phyloP scores from a whole-genome alignment of 2,888 invertebrate species.

The Escarpia spicata region DNA sequence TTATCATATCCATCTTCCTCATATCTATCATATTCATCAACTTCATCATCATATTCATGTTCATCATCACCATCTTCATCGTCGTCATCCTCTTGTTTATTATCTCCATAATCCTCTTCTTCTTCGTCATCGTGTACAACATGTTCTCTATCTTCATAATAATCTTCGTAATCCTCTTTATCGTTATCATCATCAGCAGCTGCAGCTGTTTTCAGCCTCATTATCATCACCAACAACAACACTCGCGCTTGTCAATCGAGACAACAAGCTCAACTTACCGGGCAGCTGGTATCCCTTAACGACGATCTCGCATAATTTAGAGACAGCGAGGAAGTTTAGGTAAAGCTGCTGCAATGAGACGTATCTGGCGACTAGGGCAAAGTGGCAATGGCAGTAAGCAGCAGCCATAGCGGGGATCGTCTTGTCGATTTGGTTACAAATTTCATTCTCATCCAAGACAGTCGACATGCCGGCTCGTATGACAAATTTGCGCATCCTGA shows the following conservation, averaged over 20 bases:
- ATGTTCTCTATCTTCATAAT: too few relatives aligned
- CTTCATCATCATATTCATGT: slow-evolving; percentile 36
- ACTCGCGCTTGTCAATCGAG: neutral
- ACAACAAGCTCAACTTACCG: neutral
- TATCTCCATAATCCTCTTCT: too few relatives aligned
- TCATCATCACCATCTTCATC: slow-evolving; percentile 44
- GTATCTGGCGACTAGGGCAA: neutral
- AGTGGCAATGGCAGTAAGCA: neutral
- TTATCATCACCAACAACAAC: too few relatives aligned
- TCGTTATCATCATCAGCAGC: too few relatives aligned
- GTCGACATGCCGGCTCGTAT: neutral
- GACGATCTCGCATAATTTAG: neutral
- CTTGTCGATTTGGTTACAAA: neutral
- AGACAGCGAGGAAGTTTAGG: neutral
- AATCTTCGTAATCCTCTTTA: too few relatives aligned
- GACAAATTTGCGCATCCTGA: neutral
- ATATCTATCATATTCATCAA: slow-evolving; percentile 26
- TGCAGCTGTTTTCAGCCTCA: too few relatives aligned
- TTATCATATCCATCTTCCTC: slow-evolving; percentile 27
- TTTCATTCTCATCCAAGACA: neutral
- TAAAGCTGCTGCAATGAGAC: neutral
- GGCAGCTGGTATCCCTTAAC: neutral
- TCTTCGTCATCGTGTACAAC: too few relatives aligned
- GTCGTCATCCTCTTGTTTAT: too few relatives aligned
- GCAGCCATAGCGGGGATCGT: neutral